Evolutionary conservation across 1,140 invertebrate species (phyloP), one percentile per base, ranked within the genome.

Genomic region (Trichonephila clavipes): DNA sequence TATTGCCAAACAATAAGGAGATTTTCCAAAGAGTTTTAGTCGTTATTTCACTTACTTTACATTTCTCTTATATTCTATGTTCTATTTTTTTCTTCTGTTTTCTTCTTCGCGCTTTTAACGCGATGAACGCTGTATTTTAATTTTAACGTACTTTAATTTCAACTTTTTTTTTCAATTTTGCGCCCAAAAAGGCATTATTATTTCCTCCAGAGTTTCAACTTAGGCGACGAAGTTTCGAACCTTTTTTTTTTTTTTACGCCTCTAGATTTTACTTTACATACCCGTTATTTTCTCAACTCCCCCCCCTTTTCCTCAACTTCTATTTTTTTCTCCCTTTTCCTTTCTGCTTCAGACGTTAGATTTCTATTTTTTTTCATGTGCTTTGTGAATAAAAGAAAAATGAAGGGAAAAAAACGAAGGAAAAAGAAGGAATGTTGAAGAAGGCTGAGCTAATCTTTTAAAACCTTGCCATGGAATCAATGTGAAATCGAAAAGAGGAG

Each of bases 401-500:
- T 18, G 28, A 40, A 77, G 34, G 12, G 28, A 28, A 28, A 28
- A 77, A 28, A 28, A 28, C 28, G 28, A 77, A 40, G 14, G 16
- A 18, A 19, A 40, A 40, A 77, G 28, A 40, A 40, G 28, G 28
- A 82, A 66, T 64, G 21, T 88, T 88, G 64, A 88, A 64, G 86
- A 88, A 62, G 51, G 59, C 62, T 64, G 86, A 88, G 61, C 86
- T 88, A 88, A 88, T 88, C 86, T 88, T 88, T 88, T 88, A 88
- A 88, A 88, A 85, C 21, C 83, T 28, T 85, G 51, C 83, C 82
- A 40, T 34, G 28, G 69, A 77, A 77, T 28, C 69, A 77, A 77
- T 77, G 69, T 77, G 69, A 77, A 77, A 77, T 77, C 69, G 82
- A 28, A 61, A 85, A 61, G 51, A 61, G 51, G 12, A 58, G 44